Base-by-base conservation (phyloP, 2,797 vertebrate species). In the Ficedula albicollis region DNA sequence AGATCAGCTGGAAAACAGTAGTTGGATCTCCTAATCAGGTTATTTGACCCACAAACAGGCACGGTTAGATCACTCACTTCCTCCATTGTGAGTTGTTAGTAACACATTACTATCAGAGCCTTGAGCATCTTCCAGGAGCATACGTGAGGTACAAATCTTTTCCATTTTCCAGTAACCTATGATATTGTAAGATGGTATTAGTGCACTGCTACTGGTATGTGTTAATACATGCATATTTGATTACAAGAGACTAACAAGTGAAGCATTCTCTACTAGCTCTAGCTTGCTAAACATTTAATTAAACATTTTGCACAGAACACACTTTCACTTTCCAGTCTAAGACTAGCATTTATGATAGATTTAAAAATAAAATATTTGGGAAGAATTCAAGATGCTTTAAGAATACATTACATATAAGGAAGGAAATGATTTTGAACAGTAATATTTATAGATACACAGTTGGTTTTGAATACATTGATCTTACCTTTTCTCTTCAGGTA, bases 161-260 rank as follows among this genome's bases (percentile, higher is more conserved):
- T 99, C 99, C 98, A 98, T 98, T 98, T 99, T 99, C 99, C 99
- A 99, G 98, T 99, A 99, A 99, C 99, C 99, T 99, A 99, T 98
- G 98, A 97, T 97, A 98, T 98, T 97, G 98, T 98, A 98, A 98
- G 97, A 98, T 84, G 97, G 97, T 97, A 97, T 98, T 97, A 98
- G 98, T 96, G 96, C 44, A 95, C 73, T 52, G 90, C 93, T 94
- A 96, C 78, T 70, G 67, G 79, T 95, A 92, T 55, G 92, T 96
- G 98, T 98, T 98, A 98, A 98, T 95, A 96, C 93, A 97, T 97
- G 97, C 96, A 97, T 91, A 96, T 85, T 95, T 97, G 94, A 97
- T 81, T 91, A 96, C 5, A 78, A 82, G 76, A 94, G n/a, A 41
- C 89, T 94, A 87, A 95, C 54, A 83, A 81, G 86, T 70, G 63